Conservation (phyloP, 2,888 invertebrate genomes). For the Parnassius apollo region DNA sequence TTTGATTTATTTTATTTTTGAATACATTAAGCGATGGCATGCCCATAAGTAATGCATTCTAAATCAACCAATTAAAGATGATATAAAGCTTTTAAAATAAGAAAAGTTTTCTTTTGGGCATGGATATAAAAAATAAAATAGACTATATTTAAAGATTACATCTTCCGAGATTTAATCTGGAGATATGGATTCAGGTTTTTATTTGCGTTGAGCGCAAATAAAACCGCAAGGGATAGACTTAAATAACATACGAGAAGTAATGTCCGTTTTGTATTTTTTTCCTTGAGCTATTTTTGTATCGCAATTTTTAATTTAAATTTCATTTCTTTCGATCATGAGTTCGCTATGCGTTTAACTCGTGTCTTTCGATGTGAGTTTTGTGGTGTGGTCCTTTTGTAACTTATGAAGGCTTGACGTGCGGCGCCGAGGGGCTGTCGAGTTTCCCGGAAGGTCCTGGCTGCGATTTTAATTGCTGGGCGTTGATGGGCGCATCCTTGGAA, state of each 20-base stretch:
- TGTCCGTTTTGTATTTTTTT: slow-evolving; percentile 13
- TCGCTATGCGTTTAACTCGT: slow-evolving; percentile 16
- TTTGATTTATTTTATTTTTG: too few relatives aligned
- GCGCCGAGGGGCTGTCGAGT: slow-evolving; percentile 34
- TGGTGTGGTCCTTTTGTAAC: slow-evolving; percentile 20
- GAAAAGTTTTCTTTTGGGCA: not conserved
- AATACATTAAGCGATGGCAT: too few relatives aligned
- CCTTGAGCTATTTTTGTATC: slow-evolving; percentile 16
- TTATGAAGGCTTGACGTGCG: slow-evolving; percentile 12
- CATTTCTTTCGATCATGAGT: slow-evolving; percentile 23
- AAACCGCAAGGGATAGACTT: slow-evolving; percentile 18
- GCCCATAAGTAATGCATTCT: not conserved
- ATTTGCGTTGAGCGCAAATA: slow-evolving; percentile 19
- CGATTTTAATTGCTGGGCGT: slow-evolving; percentile 57
- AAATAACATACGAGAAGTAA: slow-evolving; percentile 22
- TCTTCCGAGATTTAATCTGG: slow-evolving; percentile 20
- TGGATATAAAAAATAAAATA: slow-evolving; percentile 6
- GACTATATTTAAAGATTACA: slow-evolving; percentile 16
- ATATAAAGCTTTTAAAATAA: not conserved
- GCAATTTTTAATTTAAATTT: slow-evolving; percentile 25
- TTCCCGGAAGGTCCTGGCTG: slow-evolving; percentile 67
- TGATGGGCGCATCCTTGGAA: slow-evolving; percentile 49
- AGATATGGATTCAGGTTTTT: slow-evolving; percentile 16
- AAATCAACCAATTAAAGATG: not conserved
- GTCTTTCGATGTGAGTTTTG: slow-evolving; percentile 15